These are phyloP conservation scores for Periophthalmus magnuspinnatus DNA, from an alignment of 2,797 vertebrate genomes.

Conservation along the genomic window DNA sequence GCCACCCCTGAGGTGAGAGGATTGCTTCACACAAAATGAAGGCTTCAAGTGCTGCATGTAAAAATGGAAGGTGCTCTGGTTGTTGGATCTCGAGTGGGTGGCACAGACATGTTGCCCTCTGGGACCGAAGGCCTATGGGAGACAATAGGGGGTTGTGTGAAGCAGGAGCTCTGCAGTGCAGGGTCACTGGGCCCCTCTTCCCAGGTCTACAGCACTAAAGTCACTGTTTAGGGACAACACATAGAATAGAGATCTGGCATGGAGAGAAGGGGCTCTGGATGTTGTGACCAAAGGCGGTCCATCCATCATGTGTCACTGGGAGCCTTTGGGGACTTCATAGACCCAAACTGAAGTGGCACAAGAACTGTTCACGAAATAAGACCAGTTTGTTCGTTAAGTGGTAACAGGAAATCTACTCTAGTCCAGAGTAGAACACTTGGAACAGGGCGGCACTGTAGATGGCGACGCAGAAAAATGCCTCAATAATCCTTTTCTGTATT, in stretches of 20 bases:
- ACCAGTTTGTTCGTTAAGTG: not conserved
- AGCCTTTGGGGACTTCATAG: constrained; percentile 43
- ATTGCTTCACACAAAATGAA: constrained; percentile 71
- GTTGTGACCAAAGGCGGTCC: constrained; percentile 55
- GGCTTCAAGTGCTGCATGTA: constrained; percentile 76
- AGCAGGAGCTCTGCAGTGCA: constrained; percentile 54
- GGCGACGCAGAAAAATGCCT: constrained; percentile 24
- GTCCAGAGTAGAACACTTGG: not conserved
- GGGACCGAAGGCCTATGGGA: constrained; percentile 52
- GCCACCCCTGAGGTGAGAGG: constrained; percentile 72
- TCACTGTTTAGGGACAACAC: constrained; percentile 76
- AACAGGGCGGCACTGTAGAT: constrained; percentile 3
- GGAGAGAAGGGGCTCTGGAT: constrained; percentile 38
- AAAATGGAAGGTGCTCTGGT: constrained; percentile 80
- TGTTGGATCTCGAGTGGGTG: constrained; percentile 78
- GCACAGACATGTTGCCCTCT: constrained; percentile 66
- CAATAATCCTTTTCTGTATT: constrained; percentile 19
- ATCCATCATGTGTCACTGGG: constrained; percentile 72
- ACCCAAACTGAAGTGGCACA: constrained; percentile 37
- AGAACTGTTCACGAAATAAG: constrained; percentile 25
- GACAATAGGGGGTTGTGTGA: constrained; percentile 74
- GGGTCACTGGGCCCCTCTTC: constrained; percentile 67
- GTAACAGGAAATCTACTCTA: not conserved
- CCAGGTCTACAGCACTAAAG: constrained; percentile 62
- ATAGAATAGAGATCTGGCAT: constrained; percentile 49